These are phyloP conservation scores for Diorhabda carinulata DNA, from an alignment of 1,140 invertebrate species.

Conservation along the genomic window DNA sequence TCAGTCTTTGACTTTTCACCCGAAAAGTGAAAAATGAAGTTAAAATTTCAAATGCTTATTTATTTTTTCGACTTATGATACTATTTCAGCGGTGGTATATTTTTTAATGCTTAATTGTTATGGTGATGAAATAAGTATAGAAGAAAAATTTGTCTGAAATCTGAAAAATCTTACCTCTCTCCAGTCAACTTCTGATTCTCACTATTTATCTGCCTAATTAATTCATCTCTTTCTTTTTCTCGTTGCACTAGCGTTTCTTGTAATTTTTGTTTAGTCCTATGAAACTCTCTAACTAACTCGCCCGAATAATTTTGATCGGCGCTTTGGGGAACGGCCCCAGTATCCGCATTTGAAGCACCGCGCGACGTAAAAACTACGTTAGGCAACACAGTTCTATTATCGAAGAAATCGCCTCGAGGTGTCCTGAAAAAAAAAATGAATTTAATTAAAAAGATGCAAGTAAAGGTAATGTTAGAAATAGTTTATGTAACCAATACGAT, in stretches of 20 bases:
- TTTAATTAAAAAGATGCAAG: no score
- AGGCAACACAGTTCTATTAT: slow-evolving; percentile 31
- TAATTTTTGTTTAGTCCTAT: slow-evolving; percentile 65
- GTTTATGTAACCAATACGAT: no score
- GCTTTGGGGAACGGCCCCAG: neutral
- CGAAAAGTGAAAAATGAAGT: neutral
- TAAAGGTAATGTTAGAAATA: no score
- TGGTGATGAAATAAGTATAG: no score
- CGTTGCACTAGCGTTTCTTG: slow-evolving; percentile 62
- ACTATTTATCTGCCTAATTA: slow-evolving; percentile 52
- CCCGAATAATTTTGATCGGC: slow-evolving; percentile 60
- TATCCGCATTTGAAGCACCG: slow-evolving; percentile 15
- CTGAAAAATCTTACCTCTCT: slow-evolving; percentile 33
- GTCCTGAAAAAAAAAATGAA: neutral
- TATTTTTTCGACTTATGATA: no score
- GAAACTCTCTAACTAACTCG: slow-evolving; percentile 68
- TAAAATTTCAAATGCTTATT: no score
- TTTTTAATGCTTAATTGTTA: no score
- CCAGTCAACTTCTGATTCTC: slow-evolving; percentile 44
- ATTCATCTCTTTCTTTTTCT: slow-evolving; percentile 56
- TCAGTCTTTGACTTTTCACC: neutral
- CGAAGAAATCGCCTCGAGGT: slow-evolving; percentile 10
- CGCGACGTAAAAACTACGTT: slow-evolving; percentile 36
- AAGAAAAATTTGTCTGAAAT: no score
- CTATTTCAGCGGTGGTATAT: no score